Conservation (phyloP, 2,113 vertebrate species). For the Scomber japonicus region DNA sequence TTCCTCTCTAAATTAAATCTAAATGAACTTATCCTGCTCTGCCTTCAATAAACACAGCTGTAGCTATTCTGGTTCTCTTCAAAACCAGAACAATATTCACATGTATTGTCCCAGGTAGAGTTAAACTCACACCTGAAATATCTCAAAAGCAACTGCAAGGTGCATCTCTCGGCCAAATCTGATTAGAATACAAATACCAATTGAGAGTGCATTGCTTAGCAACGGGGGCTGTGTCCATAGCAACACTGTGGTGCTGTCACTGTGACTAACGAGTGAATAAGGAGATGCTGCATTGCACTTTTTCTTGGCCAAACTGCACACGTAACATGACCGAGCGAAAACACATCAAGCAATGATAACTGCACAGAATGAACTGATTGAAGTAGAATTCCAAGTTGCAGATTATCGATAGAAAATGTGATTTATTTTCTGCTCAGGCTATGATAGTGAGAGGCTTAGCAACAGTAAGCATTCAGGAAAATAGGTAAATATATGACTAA, state of each 20-base stretch:
- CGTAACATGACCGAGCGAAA: background rate
- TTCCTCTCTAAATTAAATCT: background rate
- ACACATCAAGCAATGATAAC: background rate
- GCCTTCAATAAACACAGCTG: background rate
- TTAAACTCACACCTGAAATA: constrained; percentile 24
- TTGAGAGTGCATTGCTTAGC: constrained; percentile 34
- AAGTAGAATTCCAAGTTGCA: background rate
- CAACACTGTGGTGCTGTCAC: constrained; percentile 46
- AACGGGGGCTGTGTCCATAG: constrained; percentile 60
- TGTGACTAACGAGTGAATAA: constrained; percentile 42
- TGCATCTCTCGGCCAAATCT: constrained; percentile 40
- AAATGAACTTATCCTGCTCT: background rate
- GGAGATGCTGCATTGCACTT: constrained; percentile 8
- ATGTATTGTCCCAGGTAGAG: background rate
- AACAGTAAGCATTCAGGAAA: constrained; percentile 5
- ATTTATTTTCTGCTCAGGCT: background rate
- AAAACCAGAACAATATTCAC: background rate
- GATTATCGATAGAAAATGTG: background rate
- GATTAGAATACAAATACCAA: constrained; percentile 56
- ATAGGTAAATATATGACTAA: background rate
- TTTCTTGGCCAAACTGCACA: constrained; percentile 5
- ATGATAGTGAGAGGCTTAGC: background rate
- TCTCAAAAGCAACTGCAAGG: constrained; percentile 37
- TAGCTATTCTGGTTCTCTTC: background rate
- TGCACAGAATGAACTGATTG: background rate